Evolutionary conservation across 1,140 invertebrate genomes (phyloP).

Genomic region (Macrocentrus cingulum): DNA sequence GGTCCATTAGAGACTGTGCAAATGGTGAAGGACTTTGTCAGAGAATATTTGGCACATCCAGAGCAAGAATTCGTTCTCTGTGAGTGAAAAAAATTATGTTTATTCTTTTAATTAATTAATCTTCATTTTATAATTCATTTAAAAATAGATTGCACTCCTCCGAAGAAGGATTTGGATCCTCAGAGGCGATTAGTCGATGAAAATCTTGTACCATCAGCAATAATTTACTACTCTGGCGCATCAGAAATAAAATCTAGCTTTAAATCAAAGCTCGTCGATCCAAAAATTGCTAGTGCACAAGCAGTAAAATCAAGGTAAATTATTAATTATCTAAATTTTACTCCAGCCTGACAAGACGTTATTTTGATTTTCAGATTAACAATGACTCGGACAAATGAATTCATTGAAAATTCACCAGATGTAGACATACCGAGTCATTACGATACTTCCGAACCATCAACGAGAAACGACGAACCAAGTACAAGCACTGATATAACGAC

Average conservation of each 20-base stretch:
- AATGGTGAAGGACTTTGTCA: slow-evolving; percentile 71
- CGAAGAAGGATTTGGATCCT: slow-evolving; percentile 66
- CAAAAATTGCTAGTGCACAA: slow-evolving; percentile 49
- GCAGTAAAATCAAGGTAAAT: slow-evolving; percentile 55
- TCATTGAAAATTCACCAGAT: slow-evolving; percentile 26
- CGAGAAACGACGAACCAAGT: slow-evolving; percentile 24
- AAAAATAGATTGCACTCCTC: slow-evolving; percentile 72
- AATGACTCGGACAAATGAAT: slow-evolving; percentile 18
- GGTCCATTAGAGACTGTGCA: slow-evolving; percentile 68
- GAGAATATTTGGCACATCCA: slow-evolving; percentile 65
- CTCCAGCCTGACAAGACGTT: slow-evolving; percentile 12
- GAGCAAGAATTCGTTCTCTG: slow-evolving; percentile 72
- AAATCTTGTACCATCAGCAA: slow-evolving; percentile 73
- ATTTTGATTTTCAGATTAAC: slow-evolving; percentile 28
- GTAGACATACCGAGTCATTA: slow-evolving; percentile 29
- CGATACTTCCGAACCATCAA: neutral
- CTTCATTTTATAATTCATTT: slow-evolving; percentile 39
- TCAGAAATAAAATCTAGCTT: slow-evolving; percentile 54
- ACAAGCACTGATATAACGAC: slow-evolving; percentile 23
- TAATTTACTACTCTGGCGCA: slow-evolving; percentile 68
- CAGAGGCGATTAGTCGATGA: slow-evolving; percentile 65
- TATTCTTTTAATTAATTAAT: slow-evolving; percentile 15
- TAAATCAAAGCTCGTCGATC: slow-evolving; percentile 55
- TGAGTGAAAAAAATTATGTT: slow-evolving; percentile 57
- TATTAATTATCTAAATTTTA: slow-evolving; percentile 7